These are phyloP conservation scores for Oplegnathus fasciatus DNA, from an alignment of 2,113 vertebrate species.

Conservation along the genomic window DNA sequence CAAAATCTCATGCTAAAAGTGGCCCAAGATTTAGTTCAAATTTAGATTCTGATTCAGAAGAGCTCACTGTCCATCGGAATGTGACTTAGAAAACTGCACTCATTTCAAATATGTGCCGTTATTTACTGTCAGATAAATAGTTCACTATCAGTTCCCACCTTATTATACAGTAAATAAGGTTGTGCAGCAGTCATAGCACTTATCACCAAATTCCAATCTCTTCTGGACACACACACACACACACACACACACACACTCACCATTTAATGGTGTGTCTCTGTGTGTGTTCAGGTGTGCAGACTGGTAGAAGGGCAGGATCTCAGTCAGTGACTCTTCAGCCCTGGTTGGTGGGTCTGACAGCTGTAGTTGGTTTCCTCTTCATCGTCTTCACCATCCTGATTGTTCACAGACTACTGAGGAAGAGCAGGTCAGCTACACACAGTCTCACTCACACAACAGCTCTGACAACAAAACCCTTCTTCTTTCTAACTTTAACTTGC, in stretches of 20 bases:
- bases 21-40: not conserved
- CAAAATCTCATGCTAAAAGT: not conserved
- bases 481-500: too few relatives aligned
- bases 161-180: not conserved
- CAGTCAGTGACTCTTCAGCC: slow-evolving; percentile 77
- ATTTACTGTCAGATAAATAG: not conserved
- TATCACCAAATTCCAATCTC: not conserved
- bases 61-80: not conserved
- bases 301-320: not conserved
- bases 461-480: not conserved
- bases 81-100: not conserved
- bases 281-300: slow-evolving; percentile 24
- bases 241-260: too few relatives aligned
- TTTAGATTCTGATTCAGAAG: not conserved
- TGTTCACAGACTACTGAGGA: slow-evolving; percentile 79
- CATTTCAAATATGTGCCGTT: not conserved
- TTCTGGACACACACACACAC: too few relatives aligned
- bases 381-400: slow-evolving; percentile 87
- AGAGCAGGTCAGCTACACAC: slow-evolving; percentile 57
- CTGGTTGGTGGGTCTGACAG: slow-evolving; percentile 87
- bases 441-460: not conserved
- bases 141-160: not conserved
- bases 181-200: not conserved
- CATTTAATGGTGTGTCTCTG: slow-evolving; percentile 11
- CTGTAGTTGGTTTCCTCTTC: slow-evolving; percentile 88